Evolutionary conservation across 2,888 invertebrate genomes (phyloP), one percentile per base, ranked within the genome.

Genomic region (Panopea generosa): DNA sequence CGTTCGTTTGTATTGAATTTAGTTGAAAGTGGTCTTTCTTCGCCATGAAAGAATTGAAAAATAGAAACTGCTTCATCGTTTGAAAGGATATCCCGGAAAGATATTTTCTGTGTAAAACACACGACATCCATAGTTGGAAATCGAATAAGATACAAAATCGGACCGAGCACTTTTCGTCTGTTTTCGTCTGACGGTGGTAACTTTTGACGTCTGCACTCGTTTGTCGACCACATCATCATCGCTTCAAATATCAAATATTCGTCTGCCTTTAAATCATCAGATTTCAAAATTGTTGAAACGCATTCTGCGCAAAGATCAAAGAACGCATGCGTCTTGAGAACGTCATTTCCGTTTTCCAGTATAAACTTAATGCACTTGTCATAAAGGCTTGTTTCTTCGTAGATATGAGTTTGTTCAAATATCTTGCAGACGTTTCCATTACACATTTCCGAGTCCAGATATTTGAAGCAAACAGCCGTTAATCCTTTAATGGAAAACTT

Each of bases 261-360:
- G 7, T 94, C 93, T 7, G 96, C 94, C 73, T 94, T 93, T 53
- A 97, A 92, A 2, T 95, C 95, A 82, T 96, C 95, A 6, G 96
- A 94, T 61, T 94, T 94, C 0, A 96, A 94, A 60, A 97, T 95
- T 40, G 94, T 93, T 2, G 94, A 93, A 29, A 96, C 93, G 82
- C 96, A 95, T 45, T 94, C 94, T 72, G 94, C 94, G 16, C 94
- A 94, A 38, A 96, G 93, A 70, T 96, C 95, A 76, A 94, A 93
- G 47, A 95, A 93, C 47, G 93, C 93, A 82, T 90, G 88, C 7
- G 94, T 94, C 40, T 57, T 57, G 18, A 81, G 20, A 2, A 77
- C 72, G 3, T 81, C 75, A 20, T 50, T 56, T 4, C 71, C 74
- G 40, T 70, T 67, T 16, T 33, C 38, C 0, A 67, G 40, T 26